These are phyloP conservation scores for Florisuga fusca DNA, from an alignment of 2,797 vertebrate species.

Conservation along the genomic window DNA sequence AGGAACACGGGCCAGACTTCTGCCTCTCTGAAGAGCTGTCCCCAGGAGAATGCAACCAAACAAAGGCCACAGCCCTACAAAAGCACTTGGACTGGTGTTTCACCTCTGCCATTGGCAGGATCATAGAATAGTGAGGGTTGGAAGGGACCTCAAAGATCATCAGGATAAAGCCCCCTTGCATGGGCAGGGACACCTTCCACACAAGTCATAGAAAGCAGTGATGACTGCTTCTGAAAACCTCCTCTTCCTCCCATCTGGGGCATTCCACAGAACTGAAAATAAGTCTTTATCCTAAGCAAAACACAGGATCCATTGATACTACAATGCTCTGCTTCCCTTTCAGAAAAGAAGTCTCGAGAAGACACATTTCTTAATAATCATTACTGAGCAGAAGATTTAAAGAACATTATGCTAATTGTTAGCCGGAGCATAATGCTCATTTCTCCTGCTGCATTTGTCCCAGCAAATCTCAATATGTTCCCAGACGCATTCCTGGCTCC, in stretches of 20 bases:
- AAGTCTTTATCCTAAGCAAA: not conserved
- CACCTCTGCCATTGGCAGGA: rapidly evolving
- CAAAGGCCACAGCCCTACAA: not conserved
- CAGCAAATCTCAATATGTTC: not conserved
- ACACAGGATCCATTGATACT: not conserved
- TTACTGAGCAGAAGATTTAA: not conserved
- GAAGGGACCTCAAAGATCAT: too few relatives aligned
- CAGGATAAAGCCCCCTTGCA: too few relatives aligned
- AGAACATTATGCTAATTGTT: constrained; percentile 16
- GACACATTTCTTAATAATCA: not conserved
- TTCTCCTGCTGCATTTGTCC: not conserved
- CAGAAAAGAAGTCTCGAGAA: not conserved
- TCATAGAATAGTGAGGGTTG: not conserved
- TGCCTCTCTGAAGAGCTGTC: not conserved
- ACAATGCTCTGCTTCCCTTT: rapidly evolving
- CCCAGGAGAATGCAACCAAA: not conserved
- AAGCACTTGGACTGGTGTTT: not conserved
- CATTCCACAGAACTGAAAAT: not conserved
- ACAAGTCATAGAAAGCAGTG: too few relatives aligned
- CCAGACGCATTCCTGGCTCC: not conserved
- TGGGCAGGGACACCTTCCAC: too few relatives aligned
- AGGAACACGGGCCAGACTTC: not conserved
- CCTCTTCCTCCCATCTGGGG: not conserved
- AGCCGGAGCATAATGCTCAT: not conserved
- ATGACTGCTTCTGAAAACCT: not conserved